Base-by-base conservation (phyloP, 1,140 invertebrate species). In the Ceratina calcarata region DNA sequence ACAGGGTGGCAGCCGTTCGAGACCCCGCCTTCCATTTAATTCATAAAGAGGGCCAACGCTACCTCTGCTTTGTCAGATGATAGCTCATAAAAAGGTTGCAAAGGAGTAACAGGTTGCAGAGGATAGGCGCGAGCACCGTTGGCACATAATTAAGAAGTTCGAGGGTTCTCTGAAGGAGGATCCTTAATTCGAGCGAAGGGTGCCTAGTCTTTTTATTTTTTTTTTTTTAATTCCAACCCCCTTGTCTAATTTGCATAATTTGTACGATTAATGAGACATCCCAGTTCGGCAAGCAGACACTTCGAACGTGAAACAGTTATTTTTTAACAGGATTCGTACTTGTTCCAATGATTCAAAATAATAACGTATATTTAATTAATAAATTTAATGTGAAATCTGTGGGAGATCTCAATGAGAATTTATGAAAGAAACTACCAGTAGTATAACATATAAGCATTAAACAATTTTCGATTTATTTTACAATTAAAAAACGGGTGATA, bases 41-140 rank as follows among this genome's bases (percentile, higher is more conserved):
- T 67, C 55, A 37, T 24, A 13, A 61, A 37, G 22, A 37, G 57
- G 10, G 22, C 22, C 69, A 32, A 32, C 27, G 27, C 27, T 32
- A 74, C 20, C 37, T 72, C 61, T 49, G 18, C 53, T 61, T 37
- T 49, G 62, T 67, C 69, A 66, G 77, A 73, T 45, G 58, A 79
- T 73, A 67, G 55, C 62, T 61, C 24, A n/a, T 22, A 66, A 66
- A 71, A 79, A 79, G 62, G 78, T 79, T 79, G 78, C 78, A 79
- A 32, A 65, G 78, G 64, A 77, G 79, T 81, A 81, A 81, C 79
- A 81, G 79, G 74, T 81, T 77, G 79, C 74, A 81, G 74, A 81
- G 79, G 65, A 70, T 76, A 81, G 65, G 60, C 37, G 37, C 27
- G 8, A 51, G 57, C 58, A 22, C 37, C 64, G 60, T 27, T 27